Conservation (phyloP, 2,797 vertebrate species). For the Paedocypris micromegethes region DNA sequence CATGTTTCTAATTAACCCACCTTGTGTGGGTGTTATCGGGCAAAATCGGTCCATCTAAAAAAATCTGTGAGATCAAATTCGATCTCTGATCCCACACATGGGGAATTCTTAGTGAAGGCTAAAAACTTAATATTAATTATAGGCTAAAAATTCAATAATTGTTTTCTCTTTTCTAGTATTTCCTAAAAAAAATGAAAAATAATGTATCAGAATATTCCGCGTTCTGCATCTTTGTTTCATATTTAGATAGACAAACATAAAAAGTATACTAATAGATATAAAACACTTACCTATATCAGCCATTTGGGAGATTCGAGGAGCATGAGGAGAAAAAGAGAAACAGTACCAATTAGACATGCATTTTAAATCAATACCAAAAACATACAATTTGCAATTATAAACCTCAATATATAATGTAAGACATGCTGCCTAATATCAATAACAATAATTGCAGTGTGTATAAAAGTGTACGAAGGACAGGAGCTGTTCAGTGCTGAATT, state of each 20-base stretch:
- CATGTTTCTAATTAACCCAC: constrained; percentile 38
- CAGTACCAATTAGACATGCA: not conserved
- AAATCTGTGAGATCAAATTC: not conserved
- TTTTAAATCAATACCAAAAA: too few relatives aligned
- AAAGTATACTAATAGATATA: not conserved
- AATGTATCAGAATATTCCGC: too few relatives aligned
- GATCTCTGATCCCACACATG: not conserved
- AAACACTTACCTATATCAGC: constrained; percentile 17
- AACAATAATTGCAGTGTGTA: too few relatives aligned
- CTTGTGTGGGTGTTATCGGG: constrained; percentile 25
- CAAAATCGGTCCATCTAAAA: constrained; percentile 23
- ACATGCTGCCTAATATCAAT: too few relatives aligned
- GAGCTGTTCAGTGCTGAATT: constrained; percentile 59
- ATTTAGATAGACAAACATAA: not conserved
- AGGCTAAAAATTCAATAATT: too few relatives aligned
- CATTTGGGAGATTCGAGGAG: constrained; percentile 1
- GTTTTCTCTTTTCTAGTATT: too few relatives aligned
- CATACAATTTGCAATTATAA: too few relatives aligned
- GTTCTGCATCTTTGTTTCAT: too few relatives aligned
- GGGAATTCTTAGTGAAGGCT: too few relatives aligned
- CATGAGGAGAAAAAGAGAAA: constrained; percentile 6
- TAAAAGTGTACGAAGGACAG: constrained; percentile 55
- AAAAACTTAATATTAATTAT: too few relatives aligned
- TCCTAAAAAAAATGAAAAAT: too few relatives aligned
- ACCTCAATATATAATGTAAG: too few relatives aligned